Conservation (phyloP, 2,888 invertebrate species). For the Ormyrus rosae region DNA sequence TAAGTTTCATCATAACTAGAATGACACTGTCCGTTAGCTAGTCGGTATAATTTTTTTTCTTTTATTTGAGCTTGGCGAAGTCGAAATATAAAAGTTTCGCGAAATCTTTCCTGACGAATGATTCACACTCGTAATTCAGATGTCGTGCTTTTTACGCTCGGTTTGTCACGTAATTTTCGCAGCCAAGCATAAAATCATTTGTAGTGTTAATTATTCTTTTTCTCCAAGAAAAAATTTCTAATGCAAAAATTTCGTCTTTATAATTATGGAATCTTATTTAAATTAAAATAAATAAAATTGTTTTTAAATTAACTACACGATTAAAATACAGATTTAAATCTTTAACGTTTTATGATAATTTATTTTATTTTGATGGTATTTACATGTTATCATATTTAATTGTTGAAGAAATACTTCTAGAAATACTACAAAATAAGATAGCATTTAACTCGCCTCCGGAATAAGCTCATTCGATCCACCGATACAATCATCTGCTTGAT, state of each 20-base stretch:
- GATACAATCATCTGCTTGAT: too few species aligned
- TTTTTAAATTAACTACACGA: too few species aligned
- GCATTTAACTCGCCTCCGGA: too few species aligned
- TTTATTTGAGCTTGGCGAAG: neutral
- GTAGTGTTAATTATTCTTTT: neutral
- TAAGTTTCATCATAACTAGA: conserved; percentile 59
- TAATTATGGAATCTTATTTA: neutral
- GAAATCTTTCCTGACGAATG: neutral
- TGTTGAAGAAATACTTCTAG: too few species aligned
- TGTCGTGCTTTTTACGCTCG: neutral
- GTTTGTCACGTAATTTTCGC: neutral
- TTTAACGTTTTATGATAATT: too few species aligned
- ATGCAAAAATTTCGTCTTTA: too few species aligned
- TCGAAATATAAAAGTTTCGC: conserved; percentile 13
- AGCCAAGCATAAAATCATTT: neutral
- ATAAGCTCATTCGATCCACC: too few species aligned
- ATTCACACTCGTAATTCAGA: neutral
- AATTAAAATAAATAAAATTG: neutral
- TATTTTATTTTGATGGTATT: too few species aligned
- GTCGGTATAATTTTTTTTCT: neutral
- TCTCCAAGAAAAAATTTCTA: too few species aligned
- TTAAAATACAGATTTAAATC: too few species aligned
- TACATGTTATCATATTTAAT: too few species aligned
- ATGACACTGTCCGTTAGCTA: conserved; percentile 1
- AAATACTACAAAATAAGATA: too few species aligned